Conservation (phyloP, 2,888 invertebrate genomes). For the Sacculina carcini region DNA sequence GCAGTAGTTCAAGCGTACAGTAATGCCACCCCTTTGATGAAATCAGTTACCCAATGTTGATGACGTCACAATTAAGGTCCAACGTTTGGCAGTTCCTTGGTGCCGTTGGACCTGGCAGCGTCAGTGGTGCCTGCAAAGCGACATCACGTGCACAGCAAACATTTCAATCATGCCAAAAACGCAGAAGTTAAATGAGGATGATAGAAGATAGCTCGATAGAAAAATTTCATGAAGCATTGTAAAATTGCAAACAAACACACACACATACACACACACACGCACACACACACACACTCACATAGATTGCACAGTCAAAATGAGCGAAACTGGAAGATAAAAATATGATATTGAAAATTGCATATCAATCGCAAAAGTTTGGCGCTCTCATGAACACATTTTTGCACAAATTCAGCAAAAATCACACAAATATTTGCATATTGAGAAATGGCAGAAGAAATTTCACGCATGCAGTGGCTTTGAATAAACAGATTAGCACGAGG, state of each 20-base stretch:
- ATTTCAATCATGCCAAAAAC: background rate
- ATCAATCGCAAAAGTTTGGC: too few species aligned
- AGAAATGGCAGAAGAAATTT: background rate
- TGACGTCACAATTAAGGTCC: background rate
- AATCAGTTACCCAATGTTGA: too few species aligned
- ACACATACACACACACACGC: background rate
- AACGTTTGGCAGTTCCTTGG: background rate
- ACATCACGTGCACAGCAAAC: background rate
- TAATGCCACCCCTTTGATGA: too few species aligned
- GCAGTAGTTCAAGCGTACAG: too few species aligned
- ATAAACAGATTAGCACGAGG: background rate
- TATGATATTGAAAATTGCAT: too few species aligned
- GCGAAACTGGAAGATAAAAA: too few species aligned
- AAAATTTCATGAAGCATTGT: too few species aligned
- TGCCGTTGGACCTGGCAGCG: background rate
- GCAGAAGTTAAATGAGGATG: background rate
- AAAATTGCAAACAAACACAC: background rate
- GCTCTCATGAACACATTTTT: too few species aligned
- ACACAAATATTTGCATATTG: too few species aligned
- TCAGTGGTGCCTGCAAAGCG: constrained; percentile 1
- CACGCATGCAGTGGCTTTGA: background rate
- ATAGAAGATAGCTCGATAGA: too few species aligned
- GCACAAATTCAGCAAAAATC: too few species aligned
- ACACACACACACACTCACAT: background rate
- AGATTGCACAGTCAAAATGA: background rate